phyloP scores from a whole-genome alignment of 2,113 vertebrate genomes.

The Peucedramus taeniatus region DNA sequence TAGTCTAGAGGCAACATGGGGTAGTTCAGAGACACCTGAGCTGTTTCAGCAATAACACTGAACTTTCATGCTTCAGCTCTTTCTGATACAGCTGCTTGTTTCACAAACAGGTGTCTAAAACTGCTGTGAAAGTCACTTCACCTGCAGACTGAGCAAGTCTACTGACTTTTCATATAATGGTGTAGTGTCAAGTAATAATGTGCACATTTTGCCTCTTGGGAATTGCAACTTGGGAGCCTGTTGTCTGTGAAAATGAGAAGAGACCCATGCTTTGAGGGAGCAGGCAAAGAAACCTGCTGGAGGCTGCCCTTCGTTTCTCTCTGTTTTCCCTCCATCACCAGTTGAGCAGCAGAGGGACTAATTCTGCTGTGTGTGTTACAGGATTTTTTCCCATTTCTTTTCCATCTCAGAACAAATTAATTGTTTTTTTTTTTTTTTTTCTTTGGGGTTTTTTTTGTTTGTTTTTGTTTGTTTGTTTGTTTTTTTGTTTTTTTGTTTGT shows the following conservation, averaged over 20 bases:
- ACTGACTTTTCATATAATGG: background rate
- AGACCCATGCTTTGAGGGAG: background rate
- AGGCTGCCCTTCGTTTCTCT: background rate
- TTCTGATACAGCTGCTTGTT: slow-evolving; percentile 33
- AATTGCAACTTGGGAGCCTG: background rate
- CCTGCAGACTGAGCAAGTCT: slow-evolving; percentile 15
- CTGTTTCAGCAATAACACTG: slow-evolving; percentile 18
- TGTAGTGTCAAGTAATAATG: background rate
- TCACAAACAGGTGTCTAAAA: slow-evolving; percentile 31
- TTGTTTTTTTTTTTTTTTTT: background rate
- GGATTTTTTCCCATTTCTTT: background rate
- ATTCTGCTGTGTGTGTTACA: background rate
- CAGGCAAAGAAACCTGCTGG: background rate
- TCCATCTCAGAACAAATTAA: background rate
- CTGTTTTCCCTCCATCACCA: background rate
- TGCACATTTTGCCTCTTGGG: background rate
- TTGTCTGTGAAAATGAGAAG: background rate
- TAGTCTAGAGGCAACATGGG: background rate
- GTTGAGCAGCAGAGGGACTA: background rate
- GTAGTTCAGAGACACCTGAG: slow-evolving; percentile 26
- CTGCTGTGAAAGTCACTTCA: slow-evolving; percentile 31
- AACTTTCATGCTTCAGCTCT: slow-evolving; percentile 49
- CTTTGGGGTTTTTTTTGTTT: background rate
- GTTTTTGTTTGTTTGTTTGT: background rate
- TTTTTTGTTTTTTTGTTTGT: background rate